Evolutionary conservation across 2,113 vertebrate species (phyloP).

Genomic region (Coregonus clupeaformis): DNA sequence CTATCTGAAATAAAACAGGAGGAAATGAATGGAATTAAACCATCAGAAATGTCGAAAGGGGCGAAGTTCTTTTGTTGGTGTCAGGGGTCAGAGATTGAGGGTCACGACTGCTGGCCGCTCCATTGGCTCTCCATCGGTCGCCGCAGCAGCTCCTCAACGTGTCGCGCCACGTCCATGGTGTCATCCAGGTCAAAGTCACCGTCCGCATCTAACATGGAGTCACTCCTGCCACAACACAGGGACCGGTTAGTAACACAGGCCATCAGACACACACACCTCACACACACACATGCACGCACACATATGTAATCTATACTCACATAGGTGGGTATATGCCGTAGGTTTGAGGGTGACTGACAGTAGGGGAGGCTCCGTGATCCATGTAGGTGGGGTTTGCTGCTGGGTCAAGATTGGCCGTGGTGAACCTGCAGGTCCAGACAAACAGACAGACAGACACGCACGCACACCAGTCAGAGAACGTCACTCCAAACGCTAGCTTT

Average conservation of each 20-base stretch:
- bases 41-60: constrained; percentile 56
- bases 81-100: constrained; percentile 58
- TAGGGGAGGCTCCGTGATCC: constrained; percentile 91
- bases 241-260: constrained; percentile 20
- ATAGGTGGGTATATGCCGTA: constrained; percentile 86
- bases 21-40: constrained; percentile 60
- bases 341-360: constrained; percentile 77
- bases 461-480: background rate
- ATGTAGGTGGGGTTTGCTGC: constrained; percentile 83
- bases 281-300: background rate
- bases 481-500: background rate
- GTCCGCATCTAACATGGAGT: constrained; percentile 86
- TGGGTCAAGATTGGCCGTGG: constrained; percentile 81
- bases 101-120: constrained; percentile 93
- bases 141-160: constrained; percentile 93
- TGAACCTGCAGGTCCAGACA: constrained; percentile 75
- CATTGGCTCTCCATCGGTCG: constrained; percentile 90
- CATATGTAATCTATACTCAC: constrained; percentile 73
- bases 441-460: background rate
- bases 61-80: constrained; percentile 21
- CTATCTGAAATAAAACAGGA: constrained; percentile 53
- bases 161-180: constrained; percentile 93
- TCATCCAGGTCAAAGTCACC: constrained; percentile 95
- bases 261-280: constrained; percentile 13
- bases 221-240: constrained; percentile 62